These are phyloP conservation scores for Sinhomidia bicolor DNA, from an alignment of 2,888 invertebrate genomes.

Conservation along the genomic window DNA sequence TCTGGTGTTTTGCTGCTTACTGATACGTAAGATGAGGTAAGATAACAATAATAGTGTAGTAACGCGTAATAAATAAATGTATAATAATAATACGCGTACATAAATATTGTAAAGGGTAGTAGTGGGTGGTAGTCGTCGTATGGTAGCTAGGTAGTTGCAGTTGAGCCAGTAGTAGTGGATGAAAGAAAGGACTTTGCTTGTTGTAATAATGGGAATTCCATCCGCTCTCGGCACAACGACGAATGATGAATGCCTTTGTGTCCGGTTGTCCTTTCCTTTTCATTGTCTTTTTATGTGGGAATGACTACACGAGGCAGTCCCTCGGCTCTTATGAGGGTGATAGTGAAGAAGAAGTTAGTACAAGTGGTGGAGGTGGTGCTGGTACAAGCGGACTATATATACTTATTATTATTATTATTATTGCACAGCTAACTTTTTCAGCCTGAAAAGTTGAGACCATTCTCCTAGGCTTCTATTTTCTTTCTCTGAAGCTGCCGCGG, in stretches of 20 bases:
- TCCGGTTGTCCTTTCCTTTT: slow-evolving; percentile 63
- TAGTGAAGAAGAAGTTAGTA: background rate
- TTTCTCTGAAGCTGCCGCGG: background rate
- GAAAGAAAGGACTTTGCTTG: slow-evolving; percentile 33
- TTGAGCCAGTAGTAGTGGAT: background rate
- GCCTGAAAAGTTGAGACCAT: background rate
- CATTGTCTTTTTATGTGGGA: slow-evolving; percentile 34
- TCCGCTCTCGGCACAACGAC: slow-evolving; percentile 58
- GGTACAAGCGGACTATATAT: background rate
- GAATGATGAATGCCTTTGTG: slow-evolving; percentile 65
- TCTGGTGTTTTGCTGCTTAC: background rate
- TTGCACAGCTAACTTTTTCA: slow-evolving; percentile 14
- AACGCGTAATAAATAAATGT: background rate
- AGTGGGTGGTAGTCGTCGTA: background rate
- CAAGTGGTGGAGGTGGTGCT: background rate
- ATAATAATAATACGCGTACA: background rate
- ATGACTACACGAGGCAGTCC: slow-evolving; percentile 19
- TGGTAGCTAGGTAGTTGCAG: background rate
- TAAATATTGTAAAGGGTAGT: background rate
- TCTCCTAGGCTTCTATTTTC: background rate
- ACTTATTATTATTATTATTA: no score
- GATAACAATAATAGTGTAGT: background rate
- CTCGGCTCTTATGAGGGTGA: slow-evolving; percentile 1
- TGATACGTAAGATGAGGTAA: slow-evolving; percentile 23
- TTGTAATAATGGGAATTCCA: slow-evolving; percentile 66